Evolutionary conservation across 2,888 invertebrate genomes (phyloP).

Genomic region (Empis livida): DNA sequence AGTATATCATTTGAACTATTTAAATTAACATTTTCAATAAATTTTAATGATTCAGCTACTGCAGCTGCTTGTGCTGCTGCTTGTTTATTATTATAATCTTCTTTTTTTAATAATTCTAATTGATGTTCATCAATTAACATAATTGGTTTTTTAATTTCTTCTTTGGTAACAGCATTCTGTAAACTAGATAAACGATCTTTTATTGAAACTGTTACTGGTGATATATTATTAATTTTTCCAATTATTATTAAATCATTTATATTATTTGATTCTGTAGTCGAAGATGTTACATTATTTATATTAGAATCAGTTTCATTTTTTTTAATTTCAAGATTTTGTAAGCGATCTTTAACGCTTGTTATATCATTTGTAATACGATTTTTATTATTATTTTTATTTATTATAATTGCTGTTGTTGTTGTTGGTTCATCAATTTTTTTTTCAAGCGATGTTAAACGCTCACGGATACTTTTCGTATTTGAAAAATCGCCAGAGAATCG

Average conservation of each 20-base stretch:
- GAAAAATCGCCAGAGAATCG: conserved; percentile 29
- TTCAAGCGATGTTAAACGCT: conserved; percentile 55
- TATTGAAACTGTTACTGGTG: conserved; percentile 28
- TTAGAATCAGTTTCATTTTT: conserved; percentile 27
- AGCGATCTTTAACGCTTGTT: conserved; percentile 48
- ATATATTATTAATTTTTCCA: conserved; percentile 23
- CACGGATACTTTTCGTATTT: conserved; percentile 56
- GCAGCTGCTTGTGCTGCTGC: conserved; percentile 8
- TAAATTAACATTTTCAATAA: conserved; percentile 8
- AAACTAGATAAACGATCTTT: conserved; percentile 34
- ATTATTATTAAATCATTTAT: conserved; percentile 3
- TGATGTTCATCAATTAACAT: conserved; percentile 37
- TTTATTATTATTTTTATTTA: conserved; percentile 26
- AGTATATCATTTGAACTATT: conserved; percentile 11
- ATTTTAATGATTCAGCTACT: conserved; percentile 11
- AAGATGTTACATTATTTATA: conserved; percentile 16
- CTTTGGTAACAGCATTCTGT: conserved; percentile 32
- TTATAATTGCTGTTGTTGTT: conserved; percentile 5
- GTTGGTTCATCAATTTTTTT: conserved; percentile 40
- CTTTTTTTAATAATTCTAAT: conserved; percentile 38
- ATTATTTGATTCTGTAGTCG: conserved; percentile 14
- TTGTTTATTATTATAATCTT: conserved; percentile 22
- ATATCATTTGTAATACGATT: conserved; percentile 47
- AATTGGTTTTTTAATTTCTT: conserved; percentile 28
- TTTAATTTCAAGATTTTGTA: conserved; percentile 46